Percentiles rank a stretch among this genome's conserved stretches.
Evolutionary conservation across 1,140 invertebrate genomes (phyloP).

Genomic region (Drosophila takahashii): DNA sequence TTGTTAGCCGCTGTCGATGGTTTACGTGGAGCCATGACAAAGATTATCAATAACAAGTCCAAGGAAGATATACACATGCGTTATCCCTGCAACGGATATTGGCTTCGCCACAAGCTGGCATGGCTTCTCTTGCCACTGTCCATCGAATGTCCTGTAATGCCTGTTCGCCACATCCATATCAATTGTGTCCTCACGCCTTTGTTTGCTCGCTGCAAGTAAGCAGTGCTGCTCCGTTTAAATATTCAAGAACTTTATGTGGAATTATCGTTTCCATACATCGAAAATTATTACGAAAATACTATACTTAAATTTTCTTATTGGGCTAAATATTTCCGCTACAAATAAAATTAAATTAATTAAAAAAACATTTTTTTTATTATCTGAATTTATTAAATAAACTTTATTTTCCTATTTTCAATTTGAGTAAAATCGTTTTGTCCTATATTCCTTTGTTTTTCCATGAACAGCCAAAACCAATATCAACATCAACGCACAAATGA

Average conservation of each 20-base stretch:
- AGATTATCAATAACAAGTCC: conserved; percentile 75
- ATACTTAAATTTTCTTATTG: background rate
- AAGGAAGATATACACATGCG: conserved; percentile 50
- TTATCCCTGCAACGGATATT: conserved; percentile 68
- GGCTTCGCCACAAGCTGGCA: conserved; percentile 45
- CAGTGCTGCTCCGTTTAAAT: conserved; percentile 6
- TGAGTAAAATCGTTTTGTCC: conserved; percentile 11
- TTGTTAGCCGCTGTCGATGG: conserved; percentile 35
- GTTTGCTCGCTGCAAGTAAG: conserved; percentile 15
- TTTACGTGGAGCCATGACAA: conserved; percentile 61
- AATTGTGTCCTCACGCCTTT: conserved; percentile 18
- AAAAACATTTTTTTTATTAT: background rate
- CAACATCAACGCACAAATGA: conserved; percentile 30
- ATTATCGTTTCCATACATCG: conserved; percentile 1
- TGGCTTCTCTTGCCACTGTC: conserved; percentile 6
- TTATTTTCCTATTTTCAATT: background rate
- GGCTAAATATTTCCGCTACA: background rate
- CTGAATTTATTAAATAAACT: no score
- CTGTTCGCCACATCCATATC: conserved; percentile 22
- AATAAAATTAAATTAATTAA: no score
- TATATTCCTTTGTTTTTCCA: conserved; percentile 12
- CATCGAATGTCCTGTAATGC: conserved; percentile 2
- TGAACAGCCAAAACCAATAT: conserved; percentile 30
- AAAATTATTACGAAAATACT: background rate
- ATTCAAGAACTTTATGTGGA: conserved; percentile 10